Base-by-base conservation (phyloP, 30 jellyfish, hydroid and myxozoan genomes). In the Hydractinia echinata region DNA sequence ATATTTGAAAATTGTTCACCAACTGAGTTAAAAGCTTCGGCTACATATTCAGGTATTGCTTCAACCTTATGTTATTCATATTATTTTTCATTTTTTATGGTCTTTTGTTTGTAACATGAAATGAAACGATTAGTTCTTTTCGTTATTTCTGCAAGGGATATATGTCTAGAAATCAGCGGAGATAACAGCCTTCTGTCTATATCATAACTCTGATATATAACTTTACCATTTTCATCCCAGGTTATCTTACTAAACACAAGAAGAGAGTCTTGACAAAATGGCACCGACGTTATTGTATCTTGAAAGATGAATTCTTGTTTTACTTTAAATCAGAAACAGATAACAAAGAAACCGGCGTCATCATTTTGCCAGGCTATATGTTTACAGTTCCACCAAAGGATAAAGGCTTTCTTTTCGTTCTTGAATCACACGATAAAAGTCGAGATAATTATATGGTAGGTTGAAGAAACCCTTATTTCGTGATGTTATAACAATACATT, bases 221-320 rank as follows among this genome's bases (percentile, higher is more conserved):
- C 21, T 1, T 16, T 11, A 11, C 21, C n/a, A 21, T 69, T 67
- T 68, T 51, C 6, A 10, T 82, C 58, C 14, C 51, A 89, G 96
- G 96, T 5, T 70, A 21, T 39, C 73, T 89, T 48, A 51, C 68
- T 56, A 80, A 89, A 72, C 91, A 89, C 71, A 89, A 89, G 82
- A 87, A 87, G 82, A 82, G 87, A 52, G 53, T 68, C 51, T 67
- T 81, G 55, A 4, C 86, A 54, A 84, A 81, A 72, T 89, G 92
- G 92, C 86, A 84, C 76, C 85, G 77, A 51, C 82, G 97, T n/a
- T 90, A 49, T 69, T 90, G 97, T 77, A 79, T 90, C 39, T 9
- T 85, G 55, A 82, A 58, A 18, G 97, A 85, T n/a, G 64, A 69
- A 21, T 82, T 90, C 52, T 53, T 90, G 56, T 90, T 90, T 67